A percentile compares a stretch with the other conserved stretches of the same genome.
Evolutionary conservation across 2,888 invertebrate species (phyloP).

Genomic region (Sceliomorpha sp.): DNA sequence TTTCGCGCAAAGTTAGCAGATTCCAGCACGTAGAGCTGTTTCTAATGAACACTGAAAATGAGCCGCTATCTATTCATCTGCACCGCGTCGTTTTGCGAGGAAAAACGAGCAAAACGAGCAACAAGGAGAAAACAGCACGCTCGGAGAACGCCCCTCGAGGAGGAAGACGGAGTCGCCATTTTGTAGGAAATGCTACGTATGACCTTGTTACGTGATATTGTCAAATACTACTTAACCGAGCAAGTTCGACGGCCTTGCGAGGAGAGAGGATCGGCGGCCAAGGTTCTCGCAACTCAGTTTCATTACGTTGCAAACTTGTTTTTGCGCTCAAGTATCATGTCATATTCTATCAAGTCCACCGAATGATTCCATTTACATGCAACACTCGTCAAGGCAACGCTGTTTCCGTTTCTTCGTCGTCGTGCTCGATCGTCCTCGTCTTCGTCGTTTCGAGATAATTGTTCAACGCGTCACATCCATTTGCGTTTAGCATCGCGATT

Average conservation of each 20-base stretch:
- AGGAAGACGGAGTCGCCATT: conserved; percentile 59
- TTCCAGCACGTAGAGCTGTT: conserved; percentile 48
- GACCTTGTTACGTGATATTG: conserved; percentile 62
- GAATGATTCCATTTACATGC: conserved; percentile 53
- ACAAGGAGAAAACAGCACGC: too few relatives aligned
- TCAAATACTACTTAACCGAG: conserved; percentile 54
- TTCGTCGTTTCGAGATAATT: too few relatives aligned
- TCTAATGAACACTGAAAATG: conserved; percentile 71
- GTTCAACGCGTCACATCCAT: too few relatives aligned
- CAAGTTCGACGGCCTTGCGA: conserved; percentile 56
- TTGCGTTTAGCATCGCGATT: too few relatives aligned
- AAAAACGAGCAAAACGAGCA: conserved; percentile 29
- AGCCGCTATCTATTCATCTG: conserved; percentile 72
- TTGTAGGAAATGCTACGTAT: conserved; percentile 57
- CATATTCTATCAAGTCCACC: conserved; percentile 46
- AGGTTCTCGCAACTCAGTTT: conserved; percentile 48
- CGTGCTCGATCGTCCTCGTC: too few relatives aligned
- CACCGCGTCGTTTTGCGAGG: conserved; percentile 46
- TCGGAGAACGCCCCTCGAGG: not conserved
- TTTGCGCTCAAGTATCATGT: conserved; percentile 50
- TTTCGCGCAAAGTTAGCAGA: conserved; percentile 19
- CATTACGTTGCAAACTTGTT: conserved; percentile 53
- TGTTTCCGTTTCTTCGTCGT: conserved; percentile 30
- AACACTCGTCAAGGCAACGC: conserved; percentile 35
- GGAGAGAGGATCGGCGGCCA: conserved; percentile 35